These are phyloP conservation scores for Amniataba percoides DNA, from an alignment of 2,797 vertebrate genomes.

Conservation along the genomic window DNA sequence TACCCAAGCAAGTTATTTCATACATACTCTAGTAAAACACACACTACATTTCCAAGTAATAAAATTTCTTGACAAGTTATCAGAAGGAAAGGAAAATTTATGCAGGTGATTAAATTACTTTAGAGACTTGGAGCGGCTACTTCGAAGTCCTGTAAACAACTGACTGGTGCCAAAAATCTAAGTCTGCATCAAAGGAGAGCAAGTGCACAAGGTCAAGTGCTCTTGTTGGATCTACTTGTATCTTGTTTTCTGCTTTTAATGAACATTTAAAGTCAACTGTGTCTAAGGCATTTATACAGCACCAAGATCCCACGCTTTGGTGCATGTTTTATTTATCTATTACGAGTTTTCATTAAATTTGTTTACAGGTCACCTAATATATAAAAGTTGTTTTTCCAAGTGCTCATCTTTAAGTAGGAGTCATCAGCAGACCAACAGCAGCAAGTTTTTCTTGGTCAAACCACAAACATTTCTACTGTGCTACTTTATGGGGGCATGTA, in stretches of 20 bases:
- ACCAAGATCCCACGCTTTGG: neutral
- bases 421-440: neutral
- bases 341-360: neutral
- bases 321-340: neutral
- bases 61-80: neutral
- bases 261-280: no score
- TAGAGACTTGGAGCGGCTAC: neutral
- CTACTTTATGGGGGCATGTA: neutral
- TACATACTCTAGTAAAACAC: neutral
- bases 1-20: neutral
- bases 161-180: neutral
- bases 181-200: neutral
- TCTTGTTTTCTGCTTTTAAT: constrained; percentile 4
- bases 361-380: neutral
- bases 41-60: neutral
- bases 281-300: neutral
- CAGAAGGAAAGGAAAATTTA: neutral
- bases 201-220: neutral
- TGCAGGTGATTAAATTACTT: neutral
- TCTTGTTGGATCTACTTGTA: neutral
- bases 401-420: neutral
- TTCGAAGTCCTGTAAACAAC: constrained; percentile 14
- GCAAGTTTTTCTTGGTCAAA: constrained; percentile 2
- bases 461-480: neutral
- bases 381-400: constrained; percentile 1